Evolutionary conservation across 1,140 invertebrate genomes (phyloP), one percentile per base, ranked within the genome.

Genomic region (Drosophila malerkotliana): DNA sequence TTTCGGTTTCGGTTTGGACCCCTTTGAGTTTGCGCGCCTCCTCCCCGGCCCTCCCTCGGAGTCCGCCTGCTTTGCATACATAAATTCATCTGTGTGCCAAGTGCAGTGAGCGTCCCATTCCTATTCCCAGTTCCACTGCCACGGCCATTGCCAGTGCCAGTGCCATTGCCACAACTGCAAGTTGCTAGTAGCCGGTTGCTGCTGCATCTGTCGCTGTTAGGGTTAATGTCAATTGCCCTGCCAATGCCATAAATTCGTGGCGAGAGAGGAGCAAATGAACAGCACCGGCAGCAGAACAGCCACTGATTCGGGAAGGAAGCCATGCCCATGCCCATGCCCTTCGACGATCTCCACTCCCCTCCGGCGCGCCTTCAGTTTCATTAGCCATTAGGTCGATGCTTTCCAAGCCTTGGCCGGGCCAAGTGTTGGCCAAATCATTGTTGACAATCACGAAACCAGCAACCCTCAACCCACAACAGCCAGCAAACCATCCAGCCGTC

Each of bases 141-240:
- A 28, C 24, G 59, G 55, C 32, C n/a, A 39, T 8, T 26, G 15
- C 28, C 56, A 49, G 26, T n/a, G 51, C 58, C 59, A 62, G 51
- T 69, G 71, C 61, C 59, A 57, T 66, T 58, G 49, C 63, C 49
- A 59, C 44, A 59, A 12, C 34, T 0, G 44, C 39, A 41, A 41
- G 59, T 59, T 58, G 44, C 78, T 32, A 44, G 54, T 72, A 51
- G 48, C 34, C 32, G 54, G 44, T 44, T 48, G 34, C 44, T 34
- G 69, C 62, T 59, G 59, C 81, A 85, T 77, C 81, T 85, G 80
- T 83, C 80, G 80, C 80, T 83, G 73, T 85, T 87, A 85, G 81
- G 81, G 81, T 80, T 85, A 85, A 85, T 85, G 81, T 85, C 81
- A 85, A 85, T 85, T 85, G 81, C 59, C 72, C n/a, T 49, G 61